These are phyloP conservation scores for Cyphomyrus plagiostoma DNA, from an alignment of 2,113 vertebrate genomes.

Conservation along the genomic window DNA sequence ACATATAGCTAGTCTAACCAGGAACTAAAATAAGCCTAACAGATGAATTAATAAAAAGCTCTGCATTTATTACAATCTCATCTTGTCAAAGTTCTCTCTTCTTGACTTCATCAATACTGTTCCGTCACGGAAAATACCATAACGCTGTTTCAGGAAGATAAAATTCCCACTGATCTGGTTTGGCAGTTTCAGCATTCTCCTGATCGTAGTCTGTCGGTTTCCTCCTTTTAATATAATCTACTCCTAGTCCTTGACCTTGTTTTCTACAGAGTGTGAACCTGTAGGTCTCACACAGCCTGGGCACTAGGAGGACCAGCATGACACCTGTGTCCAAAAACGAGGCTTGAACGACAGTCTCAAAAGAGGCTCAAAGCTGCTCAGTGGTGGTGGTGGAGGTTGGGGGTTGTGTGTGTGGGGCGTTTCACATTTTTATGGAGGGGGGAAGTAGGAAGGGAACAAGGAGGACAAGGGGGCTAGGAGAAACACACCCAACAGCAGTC, in stretches of 20 bases:
- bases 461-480: no score
- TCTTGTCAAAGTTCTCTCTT: neutral
- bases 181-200: neutral
- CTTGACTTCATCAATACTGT: neutral
- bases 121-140: neutral
- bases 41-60: neutral
- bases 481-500: neutral
- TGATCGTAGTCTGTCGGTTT: neutral
- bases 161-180: neutral
- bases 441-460: no score
- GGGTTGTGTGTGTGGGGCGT: no score
- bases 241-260: neutral
- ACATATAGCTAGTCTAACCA: neutral
- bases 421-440: no score
- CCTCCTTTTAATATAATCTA: neutral
- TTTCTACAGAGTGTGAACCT: neutral
- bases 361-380: neutral
- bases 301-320: neutral
- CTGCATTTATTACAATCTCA: neutral
- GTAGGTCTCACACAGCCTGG: neutral
- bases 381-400: no score
- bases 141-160: neutral
- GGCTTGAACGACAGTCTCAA: no score
- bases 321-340: no score
- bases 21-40: neutral